Percentiles rank a stretch among this genome's conserved stretches.
phyloP scores from a whole-genome alignment of 53 echinoderm and acorn worm genomes.

The Mesocentrotus franciscanus region DNA sequence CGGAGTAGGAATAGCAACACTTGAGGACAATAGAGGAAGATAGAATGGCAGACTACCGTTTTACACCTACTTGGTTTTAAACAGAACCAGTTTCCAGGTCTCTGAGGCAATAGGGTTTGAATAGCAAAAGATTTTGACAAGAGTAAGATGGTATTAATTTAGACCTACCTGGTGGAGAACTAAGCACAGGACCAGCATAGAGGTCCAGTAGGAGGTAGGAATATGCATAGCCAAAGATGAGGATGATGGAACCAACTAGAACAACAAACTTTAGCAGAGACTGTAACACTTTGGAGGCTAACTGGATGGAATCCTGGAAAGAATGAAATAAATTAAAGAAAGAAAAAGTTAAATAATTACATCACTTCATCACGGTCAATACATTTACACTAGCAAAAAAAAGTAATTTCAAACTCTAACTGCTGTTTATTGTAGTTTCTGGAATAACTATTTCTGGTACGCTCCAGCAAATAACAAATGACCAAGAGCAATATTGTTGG shows the following conservation, averaged over 20 bases:
- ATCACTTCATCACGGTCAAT: not conserved
- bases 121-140: no score
- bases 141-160: not conserved
- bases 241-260: constrained; percentile 82
- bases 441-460: no score
- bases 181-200: constrained; percentile 91
- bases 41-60: no score
- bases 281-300: constrained; percentile 82
- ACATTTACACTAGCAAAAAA: not conserved
- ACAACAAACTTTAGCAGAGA: constrained; percentile 89
- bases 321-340: not conserved
- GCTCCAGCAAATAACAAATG: no score
- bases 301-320: constrained; percentile 81
- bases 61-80: no score
- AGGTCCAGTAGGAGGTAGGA: constrained; percentile 89
- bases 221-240: constrained; percentile 97
- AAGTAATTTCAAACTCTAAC: no score
- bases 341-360: not conserved
- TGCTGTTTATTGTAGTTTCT: no score
- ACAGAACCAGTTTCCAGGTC: no score
- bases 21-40: no score
- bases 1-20: no score
- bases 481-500: no score
- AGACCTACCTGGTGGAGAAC: constrained; percentile 84
- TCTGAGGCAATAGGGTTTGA: no score